Base-by-base conservation (phyloP, 1,140 invertebrate species). In the Monochamus saltuarius region DNA sequence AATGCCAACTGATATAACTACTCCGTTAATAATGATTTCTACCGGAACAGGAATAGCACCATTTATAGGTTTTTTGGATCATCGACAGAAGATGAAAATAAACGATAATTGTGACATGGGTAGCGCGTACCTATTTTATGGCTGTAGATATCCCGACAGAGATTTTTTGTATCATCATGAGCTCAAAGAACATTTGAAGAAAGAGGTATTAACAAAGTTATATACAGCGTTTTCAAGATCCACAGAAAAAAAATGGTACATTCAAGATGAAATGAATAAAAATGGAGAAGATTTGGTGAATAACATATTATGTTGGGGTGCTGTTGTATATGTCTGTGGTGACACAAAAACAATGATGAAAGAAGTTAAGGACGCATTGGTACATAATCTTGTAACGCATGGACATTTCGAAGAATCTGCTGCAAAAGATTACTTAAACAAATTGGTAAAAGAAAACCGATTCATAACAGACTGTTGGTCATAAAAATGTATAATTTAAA, bases 41-140 rank as follows among this genome's bases (percentile, higher is more conserved):
- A 85, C 91, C 59, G 93, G 93, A 11, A 93, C 91, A 35, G 93
- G 91, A 10, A 76, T 94, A 17, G 85, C 92, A 7, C 92, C 92
- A 1, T 95, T 92, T 72, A 83, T 84, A 59, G 84, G 85, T 11
- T 88, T 87, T 68, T 66, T 88, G 11, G 74, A 83, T 66, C 82
- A 87, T 72, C 57, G 77, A 56, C 68, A 72, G 38, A 67, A 64
- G 62, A 47, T 40, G 2, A 16, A 60, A n/a, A 67, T 68, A 37
- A 46, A 72, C n/a, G 38, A 50, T 22, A 58, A 74, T 49, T 2
- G 22, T 29, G 22, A 3, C 22, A 61, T 75, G 40, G 81, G 82
- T 10, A 72, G 80, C 52, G 75, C 77, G 8, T 84, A 83, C 75
- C 73, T 94, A 10, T 92, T 89, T 75, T 90, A 87, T 80, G 91